phyloP scores from a whole-genome alignment of 2,113 vertebrate genomes.

The Chaetodon trifascialis region DNA sequence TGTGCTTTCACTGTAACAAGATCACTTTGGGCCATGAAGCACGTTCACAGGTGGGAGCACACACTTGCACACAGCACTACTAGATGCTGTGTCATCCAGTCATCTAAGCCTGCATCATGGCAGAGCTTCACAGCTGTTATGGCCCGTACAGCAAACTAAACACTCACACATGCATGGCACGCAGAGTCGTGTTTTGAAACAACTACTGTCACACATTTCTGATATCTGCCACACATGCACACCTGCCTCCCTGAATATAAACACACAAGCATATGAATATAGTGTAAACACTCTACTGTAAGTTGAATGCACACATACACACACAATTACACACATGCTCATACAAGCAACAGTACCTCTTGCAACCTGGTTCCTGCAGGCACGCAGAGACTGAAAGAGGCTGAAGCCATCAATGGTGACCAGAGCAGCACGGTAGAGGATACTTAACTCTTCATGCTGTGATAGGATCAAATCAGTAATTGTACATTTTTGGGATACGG shows the following conservation, averaged over 20 bases:
- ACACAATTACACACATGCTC: background rate
- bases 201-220: no score
- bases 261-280: background rate
- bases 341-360: conserved; percentile 85
- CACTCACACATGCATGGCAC: no score
- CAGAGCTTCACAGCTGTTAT: no score
- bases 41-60: background rate
- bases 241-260: background rate
- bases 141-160: no score
- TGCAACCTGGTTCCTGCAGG: conserved; percentile 98
- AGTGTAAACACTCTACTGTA: background rate
- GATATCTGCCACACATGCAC: no score
- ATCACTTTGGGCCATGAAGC: background rate
- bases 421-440: conserved; percentile 94
- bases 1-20: background rate
- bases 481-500: background rate
- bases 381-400: conserved; percentile 97
- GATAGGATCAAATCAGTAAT: conserved; percentile 6
- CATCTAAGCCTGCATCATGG: no score
- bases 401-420: conserved; percentile 99
- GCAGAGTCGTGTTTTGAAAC: no score
- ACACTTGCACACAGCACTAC: background rate
- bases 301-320: background rate
- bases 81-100: background rate
- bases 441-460: conserved; percentile 97